Percentiles rank a stretch among this genome's conserved stretches.
These are phyloP conservation scores for Leptopilina myrica DNA, from an alignment of 2,888 invertebrate species.

Conservation along the genomic window DNA sequence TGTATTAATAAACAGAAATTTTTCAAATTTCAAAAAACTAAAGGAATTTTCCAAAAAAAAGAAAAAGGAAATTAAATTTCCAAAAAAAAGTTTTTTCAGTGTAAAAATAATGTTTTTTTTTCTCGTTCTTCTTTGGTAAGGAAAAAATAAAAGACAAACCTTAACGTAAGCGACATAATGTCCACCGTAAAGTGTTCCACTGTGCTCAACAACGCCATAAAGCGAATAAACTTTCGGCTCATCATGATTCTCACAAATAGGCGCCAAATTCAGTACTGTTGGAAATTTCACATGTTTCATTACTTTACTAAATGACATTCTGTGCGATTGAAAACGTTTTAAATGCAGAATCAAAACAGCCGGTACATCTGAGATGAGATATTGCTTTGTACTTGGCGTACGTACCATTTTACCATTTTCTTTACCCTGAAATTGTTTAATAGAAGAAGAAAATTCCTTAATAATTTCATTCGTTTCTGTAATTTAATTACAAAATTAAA, in stretches of 20 bases:
- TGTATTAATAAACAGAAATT: slow-evolving; percentile 43
- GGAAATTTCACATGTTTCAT: slow-evolving; percentile 93
- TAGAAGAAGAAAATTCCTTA: slow-evolving; percentile 24
- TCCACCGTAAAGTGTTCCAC: slow-evolving; percentile 92
- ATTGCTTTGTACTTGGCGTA: slow-evolving; percentile 89
- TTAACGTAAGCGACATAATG: slow-evolving; percentile 98
- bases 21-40: background rate
- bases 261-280: slow-evolving; percentile 89
- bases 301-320: slow-evolving; percentile 86
- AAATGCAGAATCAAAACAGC: slow-evolving; percentile 96
- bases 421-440: slow-evolving; percentile 76
- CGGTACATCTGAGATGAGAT: slow-evolving; percentile 93
- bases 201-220: slow-evolving; percentile 97
- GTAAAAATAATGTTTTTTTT: too few species aligned
- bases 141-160: slow-evolving; percentile 75
- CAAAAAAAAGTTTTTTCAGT: too few species aligned
- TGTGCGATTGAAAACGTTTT: slow-evolving; percentile 92
- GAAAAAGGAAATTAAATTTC: too few species aligned
- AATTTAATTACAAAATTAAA: too few species aligned
- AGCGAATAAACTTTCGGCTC: slow-evolving; percentile 86
- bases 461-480: background rate
- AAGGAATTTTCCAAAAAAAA: too few species aligned
- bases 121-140: too few species aligned
- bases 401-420: slow-evolving; percentile 84
- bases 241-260: slow-evolving; percentile 87